Conservation (phyloP, 2,888 invertebrate genomes). For the Orthosia cruda region DNA sequence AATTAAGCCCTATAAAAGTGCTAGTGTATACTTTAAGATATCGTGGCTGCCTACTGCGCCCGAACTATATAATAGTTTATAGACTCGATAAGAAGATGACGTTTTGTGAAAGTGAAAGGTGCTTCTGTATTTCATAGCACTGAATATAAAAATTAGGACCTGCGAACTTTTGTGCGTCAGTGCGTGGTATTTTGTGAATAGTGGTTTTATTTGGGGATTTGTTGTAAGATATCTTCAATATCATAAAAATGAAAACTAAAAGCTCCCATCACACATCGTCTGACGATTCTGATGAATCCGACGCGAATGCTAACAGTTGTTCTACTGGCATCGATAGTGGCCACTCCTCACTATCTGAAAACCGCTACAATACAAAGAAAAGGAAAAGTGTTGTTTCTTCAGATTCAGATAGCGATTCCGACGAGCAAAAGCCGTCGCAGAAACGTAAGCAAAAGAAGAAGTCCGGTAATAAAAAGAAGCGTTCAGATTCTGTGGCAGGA, state of each 20-base stretch:
- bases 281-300: slow-evolving; percentile 87
- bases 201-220: slow-evolving; percentile 14
- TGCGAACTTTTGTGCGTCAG: no score
- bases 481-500: slow-evolving; percentile 79
- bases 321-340: slow-evolving; percentile 88
- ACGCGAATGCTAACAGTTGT: slow-evolving; percentile 83
- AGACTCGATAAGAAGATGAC: no score
- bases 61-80: no score
- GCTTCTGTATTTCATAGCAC: no score
- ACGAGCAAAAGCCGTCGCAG: slow-evolving; percentile 85
- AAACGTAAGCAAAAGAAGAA: slow-evolving; percentile 91
- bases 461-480: slow-evolving; percentile 88
- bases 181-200: neutral
- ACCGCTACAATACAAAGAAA: slow-evolving; percentile 88
- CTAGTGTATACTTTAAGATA: no score
- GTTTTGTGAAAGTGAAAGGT: no score
- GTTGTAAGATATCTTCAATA: neutral
- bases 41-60: no score
- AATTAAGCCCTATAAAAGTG: no score
- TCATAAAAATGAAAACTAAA: slow-evolving; percentile 84
- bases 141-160: no score
- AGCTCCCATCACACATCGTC: slow-evolving; percentile 86
- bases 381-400: slow-evolving; percentile 87
- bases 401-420: slow-evolving; percentile 86
- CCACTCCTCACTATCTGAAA: slow-evolving; percentile 84